Base-by-base conservation (phyloP, 2,888 invertebrate genomes). In the Cerastis leucographa region DNA sequence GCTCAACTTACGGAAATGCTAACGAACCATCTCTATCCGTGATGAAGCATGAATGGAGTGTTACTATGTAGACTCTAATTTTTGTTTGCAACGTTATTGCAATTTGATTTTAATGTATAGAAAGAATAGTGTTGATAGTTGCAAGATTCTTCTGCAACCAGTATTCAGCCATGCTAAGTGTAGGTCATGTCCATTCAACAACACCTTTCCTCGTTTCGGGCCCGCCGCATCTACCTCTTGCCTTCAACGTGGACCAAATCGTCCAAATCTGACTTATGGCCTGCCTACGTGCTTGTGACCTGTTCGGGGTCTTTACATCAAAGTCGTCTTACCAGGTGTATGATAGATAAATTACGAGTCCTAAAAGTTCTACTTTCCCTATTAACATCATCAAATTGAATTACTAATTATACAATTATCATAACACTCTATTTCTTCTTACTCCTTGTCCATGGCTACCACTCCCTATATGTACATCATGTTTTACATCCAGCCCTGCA, bases 1-100 rank as follows among this genome's bases (percentile, higher is more conserved):
- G 70, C 66, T 85, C 79, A 86, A 88, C 82, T 88, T 78, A 85
- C 76, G 83, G 87, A 87, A 86, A 81, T 88, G 74, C 76, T 87
- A 88, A 87, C 87, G 88, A 87, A 88, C 87, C 87, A 73, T 83
- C 35, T 54, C 74, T 49, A n/a, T 59, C 69, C 51, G 4, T 1
- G 81, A 62, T 67, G 59, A 11, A n/a, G 35, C 59, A 68, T 64
- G 6, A 64, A 82, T 82, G 85, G 85, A 82, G 74, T 67, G 49
- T 22, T 61, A 61, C 5, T 61, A 17, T 61, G 61, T 61, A 19
- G 61, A 19, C 35, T 29, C 17, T 11, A 11, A 35, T 61, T 35
- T 61, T n/a, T n/a, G 61, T 19, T 56, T 35, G 61, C 17, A 61
- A 35, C 35, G 11, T 35, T 9, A 11, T 9, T 22, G 8, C 35